phyloP scores from a whole-genome alignment of 2,888 invertebrate genomes.

The Conops quadrifasciatus region DNA sequence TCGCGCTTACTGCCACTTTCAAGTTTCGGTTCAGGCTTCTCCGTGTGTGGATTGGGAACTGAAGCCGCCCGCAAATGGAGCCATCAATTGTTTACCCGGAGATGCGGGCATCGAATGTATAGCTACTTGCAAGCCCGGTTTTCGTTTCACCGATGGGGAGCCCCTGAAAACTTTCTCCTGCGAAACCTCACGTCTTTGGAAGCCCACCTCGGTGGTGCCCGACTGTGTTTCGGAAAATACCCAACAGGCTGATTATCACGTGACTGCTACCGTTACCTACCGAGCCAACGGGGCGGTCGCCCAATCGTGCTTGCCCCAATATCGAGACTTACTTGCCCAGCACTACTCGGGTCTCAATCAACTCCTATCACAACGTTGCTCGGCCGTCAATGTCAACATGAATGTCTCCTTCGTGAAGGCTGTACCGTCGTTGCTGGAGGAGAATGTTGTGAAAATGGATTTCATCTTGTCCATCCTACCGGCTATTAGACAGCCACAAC shows the following conservation, averaged over 20 bases:
- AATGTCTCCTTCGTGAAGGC: conserved; percentile 90
- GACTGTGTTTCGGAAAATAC: conserved; percentile 96
- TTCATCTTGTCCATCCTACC: conserved; percentile 89
- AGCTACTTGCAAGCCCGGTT: conserved; percentile 88
- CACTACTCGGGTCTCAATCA: conserved; percentile 82
- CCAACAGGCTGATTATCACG: conserved; percentile 93
- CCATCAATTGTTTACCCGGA: conserved; percentile 84
- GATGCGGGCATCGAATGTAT: conserved; percentile 85
- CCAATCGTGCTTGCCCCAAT: conserved; percentile 82
- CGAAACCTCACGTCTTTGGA: conserved; percentile 83
- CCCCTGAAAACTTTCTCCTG: conserved; percentile 87
- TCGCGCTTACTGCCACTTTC: conserved; percentile 90
- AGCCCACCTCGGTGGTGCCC: conserved; percentile 88
- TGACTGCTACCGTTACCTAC: conserved; percentile 85
- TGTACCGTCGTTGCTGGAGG: conserved; percentile 80
- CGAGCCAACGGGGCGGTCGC: conserved; percentile 91
- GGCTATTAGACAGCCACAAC: conserved; percentile 85
- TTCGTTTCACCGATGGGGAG: conserved; percentile 90
- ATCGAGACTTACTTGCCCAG: conserved; percentile 82
- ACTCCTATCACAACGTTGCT: conserved; percentile 88
- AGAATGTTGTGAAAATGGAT: conserved; percentile 89
- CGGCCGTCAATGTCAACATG: conserved; percentile 93
- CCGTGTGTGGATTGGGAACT: conserved; percentile 96
- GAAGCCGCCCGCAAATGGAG: conserved; percentile 87
- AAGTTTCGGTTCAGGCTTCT: conserved; percentile 91